These are phyloP conservation scores for Lepus oiostolus DNA, from an alignment of 2,797 vertebrate genomes.

Conservation along the genomic window DNA sequence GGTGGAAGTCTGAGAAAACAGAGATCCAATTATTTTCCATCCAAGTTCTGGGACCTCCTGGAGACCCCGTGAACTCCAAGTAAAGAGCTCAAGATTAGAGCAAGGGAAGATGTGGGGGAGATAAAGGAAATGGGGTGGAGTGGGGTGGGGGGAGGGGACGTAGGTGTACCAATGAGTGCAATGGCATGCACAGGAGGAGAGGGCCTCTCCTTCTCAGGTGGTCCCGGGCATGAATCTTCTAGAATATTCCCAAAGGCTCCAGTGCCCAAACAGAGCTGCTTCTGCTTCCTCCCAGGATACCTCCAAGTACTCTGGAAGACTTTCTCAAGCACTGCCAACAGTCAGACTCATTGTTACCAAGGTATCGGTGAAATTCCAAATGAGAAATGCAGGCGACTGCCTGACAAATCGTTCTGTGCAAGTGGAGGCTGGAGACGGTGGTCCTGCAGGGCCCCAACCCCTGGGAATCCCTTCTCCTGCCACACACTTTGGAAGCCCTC, in stretches of 20 bases:
- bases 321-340: slow-evolving; percentile 15
- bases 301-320: not conserved
- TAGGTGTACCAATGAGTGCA: too few species aligned
- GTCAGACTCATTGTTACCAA: slow-evolving; percentile 13
- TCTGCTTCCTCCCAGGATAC: slow-evolving; percentile 41
- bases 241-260: slow-evolving; percentile 2
- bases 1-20: slow-evolving; percentile 18
- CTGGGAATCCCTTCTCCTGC: not conserved
- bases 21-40: not conserved
- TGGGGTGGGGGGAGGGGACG: not conserved
- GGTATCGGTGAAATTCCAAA: slow-evolving; percentile 12
- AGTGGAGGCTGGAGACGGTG: too few species aligned
- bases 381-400: not conserved
- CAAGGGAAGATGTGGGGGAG: not conserved
- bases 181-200: not conserved
- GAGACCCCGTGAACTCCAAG: too few species aligned
- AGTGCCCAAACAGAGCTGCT: slow-evolving; percentile 7
- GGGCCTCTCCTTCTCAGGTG: too few species aligned
- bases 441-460: too few species aligned
- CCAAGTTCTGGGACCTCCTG: not conserved
- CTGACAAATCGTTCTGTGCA: not conserved
- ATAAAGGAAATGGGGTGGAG: not conserved
- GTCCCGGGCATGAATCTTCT: not conserved
- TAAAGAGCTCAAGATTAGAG: not conserved
- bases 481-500: not conserved